Evolutionary conservation across 2,797 vertebrate genomes (phyloP), one percentile per base, ranked within the genome.

Genomic region (Glossophaga mutica): DNA sequence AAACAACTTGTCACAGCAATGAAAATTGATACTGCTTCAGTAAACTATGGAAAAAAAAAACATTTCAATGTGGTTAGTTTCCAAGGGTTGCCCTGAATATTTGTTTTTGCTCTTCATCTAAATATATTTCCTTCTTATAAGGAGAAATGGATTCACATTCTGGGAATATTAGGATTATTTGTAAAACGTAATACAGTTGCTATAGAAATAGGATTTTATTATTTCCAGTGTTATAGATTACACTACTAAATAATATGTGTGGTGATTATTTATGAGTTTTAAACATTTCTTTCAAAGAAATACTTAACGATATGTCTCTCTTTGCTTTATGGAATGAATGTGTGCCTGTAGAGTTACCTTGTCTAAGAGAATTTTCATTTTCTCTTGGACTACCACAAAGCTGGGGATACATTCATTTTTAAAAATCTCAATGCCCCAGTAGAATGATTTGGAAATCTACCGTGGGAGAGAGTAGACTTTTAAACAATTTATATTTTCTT

Each of bases 171-270:
- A 50, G 57, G 21, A 71, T 70, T 74, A 67, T 26, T 94, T 71
- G 55, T 73, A 73, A 77, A 77, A 87, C 42, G 44, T n/a, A 88
- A 62, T 85, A 11, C 26, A 90, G 42, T 89, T 81, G 34, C 55
- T 81, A 39, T 55, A 81, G 59, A 95, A 81, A 76, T 18, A 95
- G 73, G 18, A 91, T 88, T 90, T 78, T 82, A 71, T 83, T 68
- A 42, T 57, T 76, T 87, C 14, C 48, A 73, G 0, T 57, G 18
- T 91, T 95, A 82, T n/a, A 73, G 37, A 67, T 91, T 71, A 12
- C n/a, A 81, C 9, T 88, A 16, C 39, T 57, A 37, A 22, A 71
- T 39, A 55, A 44, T 42, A 68, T 70, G 44, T 77, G 29, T 2
- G 68, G 50, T 79, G 39, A 87, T 84, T 46, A 83, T 37, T 57